These are phyloP conservation scores for Lagocephalus sceleratus DNA, from an alignment of 2,797 vertebrate genomes.

Conservation along the genomic window DNA sequence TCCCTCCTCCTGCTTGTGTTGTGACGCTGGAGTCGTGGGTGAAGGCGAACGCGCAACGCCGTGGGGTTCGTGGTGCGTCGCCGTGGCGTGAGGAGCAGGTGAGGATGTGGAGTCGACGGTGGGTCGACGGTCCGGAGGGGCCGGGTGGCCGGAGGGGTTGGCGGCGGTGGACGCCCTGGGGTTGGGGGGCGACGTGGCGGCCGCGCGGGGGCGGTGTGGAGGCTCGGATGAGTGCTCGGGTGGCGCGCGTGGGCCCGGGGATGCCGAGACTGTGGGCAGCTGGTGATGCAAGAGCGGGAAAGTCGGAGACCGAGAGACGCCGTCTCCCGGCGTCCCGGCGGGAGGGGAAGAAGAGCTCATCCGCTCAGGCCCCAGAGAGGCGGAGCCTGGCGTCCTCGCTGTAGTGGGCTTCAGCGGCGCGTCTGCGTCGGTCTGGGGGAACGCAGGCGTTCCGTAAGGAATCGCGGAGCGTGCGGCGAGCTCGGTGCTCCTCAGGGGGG, in stretches of 20 bases:
- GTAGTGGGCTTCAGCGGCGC: conserved; percentile 9
- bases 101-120: neutral
- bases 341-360: conserved; percentile 8
- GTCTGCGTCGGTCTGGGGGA: neutral
- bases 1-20: neutral
- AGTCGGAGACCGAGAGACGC: neutral
- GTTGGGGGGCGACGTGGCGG: neutral
- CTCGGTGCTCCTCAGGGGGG: conserved; percentile 23
- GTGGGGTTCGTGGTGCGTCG: conserved; percentile 9
- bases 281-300: neutral
- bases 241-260: neutral
- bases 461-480: conserved; percentile 5
- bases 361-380: neutral
- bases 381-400: neutral
- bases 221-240: conserved; percentile 6
- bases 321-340: conserved; percentile 10
- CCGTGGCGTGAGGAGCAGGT: conserved; percentile 5
- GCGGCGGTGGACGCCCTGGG: neutral
- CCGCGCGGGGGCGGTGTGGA: conserved; percentile 4
- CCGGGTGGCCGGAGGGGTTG: neutral
- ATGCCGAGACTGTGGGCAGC: conserved; percentile 1
- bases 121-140: neutral
- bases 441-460: neutral
- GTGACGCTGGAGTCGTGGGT: conserved; percentile 7
- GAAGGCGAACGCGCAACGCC: conserved; percentile 1